Conservation (phyloP, 2,113 vertebrate species). For the Python bivittatus region DNA sequence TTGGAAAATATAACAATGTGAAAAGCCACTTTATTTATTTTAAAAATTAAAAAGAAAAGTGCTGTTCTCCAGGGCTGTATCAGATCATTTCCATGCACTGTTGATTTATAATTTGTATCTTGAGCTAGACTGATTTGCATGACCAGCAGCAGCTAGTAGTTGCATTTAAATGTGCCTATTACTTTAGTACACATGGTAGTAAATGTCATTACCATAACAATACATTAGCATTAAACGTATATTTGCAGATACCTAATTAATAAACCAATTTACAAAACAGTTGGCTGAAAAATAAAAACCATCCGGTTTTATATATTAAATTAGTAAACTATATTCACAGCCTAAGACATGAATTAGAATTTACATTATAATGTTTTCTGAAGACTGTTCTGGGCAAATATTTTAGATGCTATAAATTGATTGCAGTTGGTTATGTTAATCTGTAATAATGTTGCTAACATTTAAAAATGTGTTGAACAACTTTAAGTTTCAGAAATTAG, state of each 20-base stretch:
- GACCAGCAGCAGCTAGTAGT: conserved; percentile 32
- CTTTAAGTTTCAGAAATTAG: not conserved
- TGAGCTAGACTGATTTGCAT: conserved; percentile 41
- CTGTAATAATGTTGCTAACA: not conserved
- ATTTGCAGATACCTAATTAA: conserved; percentile 41
- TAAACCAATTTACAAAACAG: conserved; percentile 35
- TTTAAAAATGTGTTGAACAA: conserved; percentile 24
- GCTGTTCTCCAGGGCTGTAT: conserved; percentile 5
- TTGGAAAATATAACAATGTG: conserved; percentile 37
- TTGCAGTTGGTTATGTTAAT: not conserved
- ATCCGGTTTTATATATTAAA: conserved; percentile 24
- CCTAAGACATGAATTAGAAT: conserved; percentile 8
- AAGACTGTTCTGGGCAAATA: not conserved
- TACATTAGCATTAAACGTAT: conserved; percentile 17
- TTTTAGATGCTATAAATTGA: not conserved
- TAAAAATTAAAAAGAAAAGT: not conserved
- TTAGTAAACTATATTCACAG: not conserved
- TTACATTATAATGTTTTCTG: conserved; percentile 10
- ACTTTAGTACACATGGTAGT: conserved; percentile 3
- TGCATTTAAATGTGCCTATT: conserved; percentile 61
- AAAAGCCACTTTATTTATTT: not conserved
- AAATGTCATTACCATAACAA: conserved; percentile 31
- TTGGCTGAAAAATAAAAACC: conserved; percentile 47
- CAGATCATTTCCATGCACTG: conserved; percentile 42
- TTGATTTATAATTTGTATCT: conserved; percentile 56